Evolutionary conservation across 2,797 vertebrate species (phyloP), one percentile per base, ranked within the genome.

Genomic region (Nannoperca australis): DNA sequence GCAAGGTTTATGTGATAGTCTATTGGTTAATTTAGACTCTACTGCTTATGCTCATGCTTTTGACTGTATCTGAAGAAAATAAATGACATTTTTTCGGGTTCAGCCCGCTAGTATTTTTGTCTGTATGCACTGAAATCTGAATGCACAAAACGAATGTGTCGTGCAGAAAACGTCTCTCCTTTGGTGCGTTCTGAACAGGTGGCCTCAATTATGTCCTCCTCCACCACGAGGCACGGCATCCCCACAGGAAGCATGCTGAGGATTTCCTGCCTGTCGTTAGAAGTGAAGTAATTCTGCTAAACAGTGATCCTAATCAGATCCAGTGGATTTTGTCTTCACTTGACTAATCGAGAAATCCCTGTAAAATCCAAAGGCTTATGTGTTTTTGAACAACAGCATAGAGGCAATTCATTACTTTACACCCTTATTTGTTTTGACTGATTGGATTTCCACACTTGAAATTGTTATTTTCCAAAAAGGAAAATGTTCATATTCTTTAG

Each of bases 151-250:
- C 22, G 36, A 3, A 38, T 55, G 40, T 47, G 9, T 27, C 9
- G 38, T 38, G 18, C 13, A 30, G 22, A 42, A 69, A 56, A 30
- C 7, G 1, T 1, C 2, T 51, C 18, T 65, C 3, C 9, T 7
- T 30, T 36, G 14, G 24, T 34, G 44, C 27, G 27, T 51, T 50
- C 5, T 66, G 66, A 74, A 74, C 65, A 74, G 73, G 45, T 68
- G 73, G 30, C 36, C 18, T 75, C 49, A 27, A 53, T 76, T 78
- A 75, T 51, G 24, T 74, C 45, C 12, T 69, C 56, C 47, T 67
- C 56, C 17, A 32, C 49, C 7, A 13, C 9, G 0, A 84, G n/a
- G 40, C 10, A 3, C 1, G 18, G 18, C 3, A 0, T 58, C 64
- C 32, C 77, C 1, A 0, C 22, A 36, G 81, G 62, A 62, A 3